Evolutionary conservation across 1,140 invertebrate species (phyloP).

Genomic region (Magallana angulata): DNA sequence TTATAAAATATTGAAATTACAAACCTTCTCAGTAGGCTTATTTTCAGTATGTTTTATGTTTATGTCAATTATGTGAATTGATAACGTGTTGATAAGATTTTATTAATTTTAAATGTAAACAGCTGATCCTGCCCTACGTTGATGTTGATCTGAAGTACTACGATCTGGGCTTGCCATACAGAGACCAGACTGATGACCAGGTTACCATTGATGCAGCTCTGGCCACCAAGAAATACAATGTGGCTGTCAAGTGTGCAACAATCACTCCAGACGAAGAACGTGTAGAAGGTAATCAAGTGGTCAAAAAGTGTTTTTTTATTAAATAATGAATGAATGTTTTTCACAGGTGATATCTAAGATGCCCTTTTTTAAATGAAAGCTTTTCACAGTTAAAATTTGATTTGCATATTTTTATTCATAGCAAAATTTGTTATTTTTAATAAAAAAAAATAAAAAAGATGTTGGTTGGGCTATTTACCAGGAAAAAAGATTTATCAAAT

Average conservation of each 20-base stretch:
- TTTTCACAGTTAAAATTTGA: background rate
- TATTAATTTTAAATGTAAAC: background rate
- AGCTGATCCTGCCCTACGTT: conserved; percentile 95
- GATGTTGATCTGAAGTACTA: conserved; percentile 97
- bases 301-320: no score
- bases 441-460: no score
- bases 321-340: background rate
- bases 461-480: background rate
- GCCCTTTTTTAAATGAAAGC: no score
- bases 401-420: no score
- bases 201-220: conserved; percentile 98
- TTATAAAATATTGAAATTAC: no score
- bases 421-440: no score
- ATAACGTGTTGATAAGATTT: background rate
- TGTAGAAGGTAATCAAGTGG: conserved; percentile 86
- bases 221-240: conserved; percentile 98
- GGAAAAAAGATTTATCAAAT: background rate
- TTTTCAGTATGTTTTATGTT: no score
- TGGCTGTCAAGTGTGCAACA: conserved; percentile 99
- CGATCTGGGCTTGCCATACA: conserved; percentile 96
- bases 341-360: background rate
- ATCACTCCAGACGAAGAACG: conserved; percentile 98
- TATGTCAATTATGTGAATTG: background rate
- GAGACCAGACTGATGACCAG: conserved; percentile 96
- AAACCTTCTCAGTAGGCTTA: no score